Percentiles rank a stretch among this genome's conserved stretches.
Evolutionary conservation across 2,113 vertebrate genomes (phyloP).

Genomic region (Tamias sibiricus): DNA sequence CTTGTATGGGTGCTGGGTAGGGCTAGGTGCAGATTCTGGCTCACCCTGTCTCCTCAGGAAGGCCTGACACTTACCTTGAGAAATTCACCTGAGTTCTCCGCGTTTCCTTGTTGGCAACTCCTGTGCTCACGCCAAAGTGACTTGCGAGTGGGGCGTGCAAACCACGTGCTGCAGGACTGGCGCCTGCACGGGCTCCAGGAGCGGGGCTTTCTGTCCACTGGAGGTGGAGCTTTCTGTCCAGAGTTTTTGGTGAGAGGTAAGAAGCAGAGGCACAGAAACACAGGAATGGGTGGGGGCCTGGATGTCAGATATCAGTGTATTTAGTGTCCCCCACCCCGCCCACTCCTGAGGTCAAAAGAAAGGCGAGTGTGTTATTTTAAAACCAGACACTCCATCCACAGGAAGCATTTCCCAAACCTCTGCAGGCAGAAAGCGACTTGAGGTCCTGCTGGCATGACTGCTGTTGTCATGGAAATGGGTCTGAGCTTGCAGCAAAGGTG

Average conservation of each 20-base stretch:
- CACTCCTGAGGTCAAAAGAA: rapidly evolving
- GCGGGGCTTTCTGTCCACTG: not conserved
- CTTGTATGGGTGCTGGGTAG: not conserved
- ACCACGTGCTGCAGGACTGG: not conserved
- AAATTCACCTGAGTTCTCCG: not conserved
- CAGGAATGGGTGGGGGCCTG: rapidly evolving
- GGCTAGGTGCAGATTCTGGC: not conserved
- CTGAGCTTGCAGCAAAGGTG: not conserved
- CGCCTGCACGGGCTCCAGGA: not conserved
- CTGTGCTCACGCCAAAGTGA: not conserved
- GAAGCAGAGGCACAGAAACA: not conserved
- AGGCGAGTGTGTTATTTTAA: not conserved
- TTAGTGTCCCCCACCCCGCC: rapidly evolving
- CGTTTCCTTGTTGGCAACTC: not conserved
- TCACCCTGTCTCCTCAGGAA: not conserved
- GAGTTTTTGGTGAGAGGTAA: not conserved
- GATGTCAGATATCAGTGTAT: too few relatives aligned
- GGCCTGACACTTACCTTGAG: not conserved
- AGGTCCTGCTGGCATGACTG: not conserved
- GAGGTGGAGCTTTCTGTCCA: not conserved
- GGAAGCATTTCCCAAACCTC: not conserved
- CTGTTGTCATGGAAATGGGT: slow-evolving; percentile 45
- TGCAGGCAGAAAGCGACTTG: not conserved
- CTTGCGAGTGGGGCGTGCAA: not conserved
- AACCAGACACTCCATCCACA: not conserved